Conservation (phyloP, 2,888 invertebrate genomes). For the Tachina fera region DNA sequence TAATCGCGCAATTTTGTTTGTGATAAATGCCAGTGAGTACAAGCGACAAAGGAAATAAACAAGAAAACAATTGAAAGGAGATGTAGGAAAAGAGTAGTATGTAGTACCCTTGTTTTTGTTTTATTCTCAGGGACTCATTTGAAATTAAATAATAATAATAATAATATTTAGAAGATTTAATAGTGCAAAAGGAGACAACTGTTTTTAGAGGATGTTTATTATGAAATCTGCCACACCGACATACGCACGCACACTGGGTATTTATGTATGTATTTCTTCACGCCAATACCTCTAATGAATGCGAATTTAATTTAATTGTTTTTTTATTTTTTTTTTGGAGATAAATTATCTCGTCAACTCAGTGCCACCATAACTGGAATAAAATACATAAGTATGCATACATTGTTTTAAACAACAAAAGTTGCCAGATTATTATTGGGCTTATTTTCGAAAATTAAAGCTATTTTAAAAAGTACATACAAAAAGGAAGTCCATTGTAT, state of each 20-base stretch:
- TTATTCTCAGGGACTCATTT: slow-evolving; percentile 61
- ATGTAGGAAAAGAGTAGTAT: slow-evolving; percentile 22
- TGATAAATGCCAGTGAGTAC: slow-evolving; percentile 38
- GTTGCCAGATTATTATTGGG: slow-evolving; percentile 7
- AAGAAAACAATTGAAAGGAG: slow-evolving; percentile 35
- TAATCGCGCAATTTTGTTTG: slow-evolving; percentile 31
- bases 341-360: slow-evolving; percentile 72
- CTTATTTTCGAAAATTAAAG: neutral
- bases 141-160: slow-evolving; percentile 30
- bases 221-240: slow-evolving; percentile 54
- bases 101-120: slow-evolving; percentile 50
- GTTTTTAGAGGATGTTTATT: slow-evolving; percentile 61
- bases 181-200: slow-evolving; percentile 65
- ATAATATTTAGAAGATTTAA: slow-evolving; percentile 44
- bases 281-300: slow-evolving; percentile 38
- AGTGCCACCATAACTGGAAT: slow-evolving; percentile 36
- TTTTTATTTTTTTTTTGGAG: slow-evolving; percentile 22
- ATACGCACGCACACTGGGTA: neutral
- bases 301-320: slow-evolving; percentile 72
- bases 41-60: slow-evolving; percentile 62
- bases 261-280: slow-evolving; percentile 13
- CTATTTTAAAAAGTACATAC: neutral
- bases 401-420: neutral
- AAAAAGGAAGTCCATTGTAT: no score
- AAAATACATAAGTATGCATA: slow-evolving; percentile 4